phyloP scores from a whole-genome alignment of 2,797 vertebrate genomes.

The Tangara arthus region DNA sequence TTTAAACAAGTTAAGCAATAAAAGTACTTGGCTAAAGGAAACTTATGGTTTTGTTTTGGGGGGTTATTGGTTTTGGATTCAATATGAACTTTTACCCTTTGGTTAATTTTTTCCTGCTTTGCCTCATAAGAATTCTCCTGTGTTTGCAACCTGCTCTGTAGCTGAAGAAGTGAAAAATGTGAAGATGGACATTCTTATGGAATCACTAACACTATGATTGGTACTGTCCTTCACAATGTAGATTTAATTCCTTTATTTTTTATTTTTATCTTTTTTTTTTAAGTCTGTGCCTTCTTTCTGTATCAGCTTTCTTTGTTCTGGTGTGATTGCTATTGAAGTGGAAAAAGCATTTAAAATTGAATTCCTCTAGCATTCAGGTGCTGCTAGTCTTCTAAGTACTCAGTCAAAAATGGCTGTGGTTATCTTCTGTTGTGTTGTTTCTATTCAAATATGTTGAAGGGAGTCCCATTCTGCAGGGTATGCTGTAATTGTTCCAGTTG shows the following conservation, averaged over 20 bases:
- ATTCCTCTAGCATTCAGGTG: neutral
- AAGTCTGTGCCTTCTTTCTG: neutral
- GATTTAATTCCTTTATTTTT: neutral
- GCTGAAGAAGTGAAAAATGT: neutral
- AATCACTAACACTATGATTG: neutral
- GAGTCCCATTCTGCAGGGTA: neutral
- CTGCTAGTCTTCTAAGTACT: neutral
- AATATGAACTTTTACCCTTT: neutral
- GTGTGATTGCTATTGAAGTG: neutral
- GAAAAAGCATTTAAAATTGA: neutral
- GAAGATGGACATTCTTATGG: neutral
- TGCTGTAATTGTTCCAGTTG: neutral
- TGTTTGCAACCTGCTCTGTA: slow-evolving; percentile 15
- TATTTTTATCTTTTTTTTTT: neutral
- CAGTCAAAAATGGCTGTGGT: neutral
- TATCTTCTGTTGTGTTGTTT: neutral
- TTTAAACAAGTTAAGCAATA: slow-evolving; percentile 21
- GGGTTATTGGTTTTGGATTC: neutral
- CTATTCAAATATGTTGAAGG: neutral
- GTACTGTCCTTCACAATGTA: neutral
- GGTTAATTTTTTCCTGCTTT: neutral
- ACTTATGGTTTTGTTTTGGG: neutral
- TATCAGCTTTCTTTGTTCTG: neutral
- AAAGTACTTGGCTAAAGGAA: slow-evolving; percentile 40
- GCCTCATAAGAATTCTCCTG: neutral